These are phyloP conservation scores for Zaprionus davidi DNA, from an alignment of 1,140 invertebrate species.

Conservation along the genomic window DNA sequence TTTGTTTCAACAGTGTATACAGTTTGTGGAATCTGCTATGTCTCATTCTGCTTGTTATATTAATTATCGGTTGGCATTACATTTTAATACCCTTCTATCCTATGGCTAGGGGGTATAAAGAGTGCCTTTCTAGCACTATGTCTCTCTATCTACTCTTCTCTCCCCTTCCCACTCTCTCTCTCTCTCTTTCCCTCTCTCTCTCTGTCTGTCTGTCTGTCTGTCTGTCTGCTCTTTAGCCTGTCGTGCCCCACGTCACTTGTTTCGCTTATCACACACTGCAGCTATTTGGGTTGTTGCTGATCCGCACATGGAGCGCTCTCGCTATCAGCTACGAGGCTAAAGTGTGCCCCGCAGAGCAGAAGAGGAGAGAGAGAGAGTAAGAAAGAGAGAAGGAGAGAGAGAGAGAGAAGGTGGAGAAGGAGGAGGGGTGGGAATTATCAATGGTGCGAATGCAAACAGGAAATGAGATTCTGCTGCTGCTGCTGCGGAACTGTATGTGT, in stretches of 20 bases:
- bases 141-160: too few species aligned
- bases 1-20: too few species aligned
- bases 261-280: slow-evolving; percentile 15
- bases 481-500: slow-evolving; percentile 55
- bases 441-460: slow-evolving; percentile 62
- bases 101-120: too few species aligned
- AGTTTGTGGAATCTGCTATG: too few species aligned
- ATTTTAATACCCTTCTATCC: too few species aligned
- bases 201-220: neutral
- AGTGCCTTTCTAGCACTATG: too few species aligned
- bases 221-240: neutral
- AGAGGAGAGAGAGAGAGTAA: neutral
- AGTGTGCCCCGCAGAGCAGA: neutral
- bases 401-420: neutral
- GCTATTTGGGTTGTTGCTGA: slow-evolving; percentile 36
- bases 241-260: neutral
- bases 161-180: neutral
- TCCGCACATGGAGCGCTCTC: slow-evolving; percentile 2
- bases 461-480: slow-evolving; percentile 57
- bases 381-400: neutral
- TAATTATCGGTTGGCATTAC: too few species aligned
- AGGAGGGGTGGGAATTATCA: slow-evolving; percentile 25
- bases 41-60: too few species aligned
- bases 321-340: slow-evolving; percentile 17
- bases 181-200: neutral